Evolutionary conservation across 2,113 vertebrate species (phyloP).

Genomic region (Sakesphorus luctuosus): DNA sequence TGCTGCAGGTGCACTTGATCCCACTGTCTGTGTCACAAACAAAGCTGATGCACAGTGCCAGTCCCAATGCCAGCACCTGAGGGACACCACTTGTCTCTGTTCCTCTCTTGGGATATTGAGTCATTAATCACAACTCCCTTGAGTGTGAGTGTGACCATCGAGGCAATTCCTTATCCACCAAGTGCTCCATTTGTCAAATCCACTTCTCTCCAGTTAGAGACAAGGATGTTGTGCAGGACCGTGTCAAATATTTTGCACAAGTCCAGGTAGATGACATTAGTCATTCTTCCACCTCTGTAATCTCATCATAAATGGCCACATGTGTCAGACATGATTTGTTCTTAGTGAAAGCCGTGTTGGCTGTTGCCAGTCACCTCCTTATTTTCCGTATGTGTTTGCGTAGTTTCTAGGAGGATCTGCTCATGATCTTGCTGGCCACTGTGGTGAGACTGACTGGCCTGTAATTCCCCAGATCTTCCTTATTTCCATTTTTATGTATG

Average conservation of each 20-base stretch:
- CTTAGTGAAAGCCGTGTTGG: not conserved
- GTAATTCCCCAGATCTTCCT: not conserved
- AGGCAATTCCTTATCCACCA: not conserved
- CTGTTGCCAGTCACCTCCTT: not conserved
- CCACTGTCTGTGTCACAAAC: not conserved
- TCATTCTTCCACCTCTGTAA: not conserved
- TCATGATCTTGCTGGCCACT: not conserved
- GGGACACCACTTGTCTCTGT: too few relatives aligned
- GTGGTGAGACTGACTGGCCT: not conserved
- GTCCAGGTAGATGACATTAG: too few relatives aligned
- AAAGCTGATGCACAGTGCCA: rapidly evolving
- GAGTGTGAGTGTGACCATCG: not conserved
- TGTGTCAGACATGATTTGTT: not conserved
- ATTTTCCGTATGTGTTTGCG: not conserved
- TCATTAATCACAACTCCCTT: not conserved
- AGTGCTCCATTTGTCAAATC: not conserved
- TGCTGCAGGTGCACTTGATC: not conserved
- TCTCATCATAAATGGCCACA: not conserved
- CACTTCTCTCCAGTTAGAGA: not conserved
- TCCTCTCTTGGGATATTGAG: not conserved
- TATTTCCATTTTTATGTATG: not conserved
- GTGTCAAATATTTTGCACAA: not conserved
- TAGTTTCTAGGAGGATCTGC: not conserved
- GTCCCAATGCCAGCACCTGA: too few relatives aligned
- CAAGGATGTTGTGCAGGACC: not conserved